Conservation (phyloP, 2,888 invertebrate species). For the Calephelis perditalis region DNA sequence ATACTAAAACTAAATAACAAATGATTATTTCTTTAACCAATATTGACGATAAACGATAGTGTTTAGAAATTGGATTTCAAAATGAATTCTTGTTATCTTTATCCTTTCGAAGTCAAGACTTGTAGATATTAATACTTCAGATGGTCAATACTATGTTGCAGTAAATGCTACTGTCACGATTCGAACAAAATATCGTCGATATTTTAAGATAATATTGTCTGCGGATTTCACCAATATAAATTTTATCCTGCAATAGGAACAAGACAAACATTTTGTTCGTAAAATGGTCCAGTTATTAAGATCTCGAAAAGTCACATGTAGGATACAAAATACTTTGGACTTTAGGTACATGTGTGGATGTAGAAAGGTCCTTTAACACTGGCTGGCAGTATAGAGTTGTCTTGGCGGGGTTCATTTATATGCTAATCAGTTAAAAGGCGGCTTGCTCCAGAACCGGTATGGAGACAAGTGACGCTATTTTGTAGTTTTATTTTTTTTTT, state of each 20-base stretch:
- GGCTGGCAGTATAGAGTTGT: slow-evolving; percentile 67
- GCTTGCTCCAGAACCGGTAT: slow-evolving; percentile 54
- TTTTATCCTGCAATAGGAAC: slow-evolving; percentile 45
- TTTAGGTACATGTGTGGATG: slow-evolving; percentile 23
- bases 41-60: too few species aligned
- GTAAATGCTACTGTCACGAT: slow-evolving; percentile 36
- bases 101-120: too few species aligned
- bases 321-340: slow-evolving; percentile 1
- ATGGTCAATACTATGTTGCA: slow-evolving; percentile 48
- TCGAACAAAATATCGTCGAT: slow-evolving; percentile 52
- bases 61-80: too few species aligned
- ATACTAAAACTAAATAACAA: too few species aligned
- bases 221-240: slow-evolving; percentile 36
- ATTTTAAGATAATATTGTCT: slow-evolving; percentile 48
- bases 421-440: slow-evolving; percentile 67
- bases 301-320: slow-evolving; percentile 24
- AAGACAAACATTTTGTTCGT: slow-evolving; percentile 28
- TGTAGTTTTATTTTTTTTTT: slow-evolving; percentile 8
- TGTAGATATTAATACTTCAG: too few species aligned
- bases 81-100: too few species aligned
- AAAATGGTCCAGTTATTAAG: slow-evolving; percentile 41
- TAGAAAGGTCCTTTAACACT: slow-evolving; percentile 39
- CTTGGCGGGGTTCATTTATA: slow-evolving; percentile 71
- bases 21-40: too few species aligned
- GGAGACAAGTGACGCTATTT: slow-evolving; percentile 27